Evolutionary conservation across 2,888 invertebrate genomes (phyloP).

Genomic region (Agonopterix heracliana): DNA sequence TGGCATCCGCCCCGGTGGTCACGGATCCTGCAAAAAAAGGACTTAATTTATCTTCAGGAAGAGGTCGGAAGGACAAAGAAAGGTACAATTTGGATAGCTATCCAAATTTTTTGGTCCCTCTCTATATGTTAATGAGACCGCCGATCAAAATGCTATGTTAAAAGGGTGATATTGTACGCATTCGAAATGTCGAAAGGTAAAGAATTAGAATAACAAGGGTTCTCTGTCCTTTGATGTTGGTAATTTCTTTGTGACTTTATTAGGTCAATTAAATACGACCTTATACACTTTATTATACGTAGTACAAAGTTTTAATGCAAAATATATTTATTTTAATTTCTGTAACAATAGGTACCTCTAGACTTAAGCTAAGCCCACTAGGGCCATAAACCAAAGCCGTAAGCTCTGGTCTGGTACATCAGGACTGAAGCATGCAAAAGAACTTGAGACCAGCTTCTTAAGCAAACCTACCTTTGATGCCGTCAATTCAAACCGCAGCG

Average conservation of each 20-base stretch:
- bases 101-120: slow-evolving; percentile 19
- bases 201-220: slow-evolving; percentile 10
- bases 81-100: slow-evolving; percentile 21
- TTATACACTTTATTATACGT: too few relatives aligned
- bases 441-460: too few relatives aligned
- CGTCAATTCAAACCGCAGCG: too few relatives aligned
- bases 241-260: not conserved
- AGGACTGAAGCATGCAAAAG: too few relatives aligned
- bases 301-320: too few relatives aligned
- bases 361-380: too few relatives aligned
- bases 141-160: slow-evolving; percentile 23
- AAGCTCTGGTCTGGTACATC: too few relatives aligned
- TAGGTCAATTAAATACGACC: too few relatives aligned
- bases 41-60: slow-evolving; percentile 21
- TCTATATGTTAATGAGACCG: slow-evolving; percentile 31
- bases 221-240: not conserved
- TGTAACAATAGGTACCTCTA: too few relatives aligned
- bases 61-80: slow-evolving; percentile 16
- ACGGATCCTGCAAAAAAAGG: slow-evolving; percentile 10
- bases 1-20: slow-evolving; percentile 8
- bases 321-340: too few relatives aligned
- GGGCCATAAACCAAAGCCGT: too few relatives aligned
- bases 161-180: slow-evolving; percentile 13
- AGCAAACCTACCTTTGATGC: too few relatives aligned
- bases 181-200: slow-evolving; percentile 1